Evolutionary conservation across 2,888 invertebrate species (phyloP).

Genomic region (Pseudococcus longispinus): DNA sequence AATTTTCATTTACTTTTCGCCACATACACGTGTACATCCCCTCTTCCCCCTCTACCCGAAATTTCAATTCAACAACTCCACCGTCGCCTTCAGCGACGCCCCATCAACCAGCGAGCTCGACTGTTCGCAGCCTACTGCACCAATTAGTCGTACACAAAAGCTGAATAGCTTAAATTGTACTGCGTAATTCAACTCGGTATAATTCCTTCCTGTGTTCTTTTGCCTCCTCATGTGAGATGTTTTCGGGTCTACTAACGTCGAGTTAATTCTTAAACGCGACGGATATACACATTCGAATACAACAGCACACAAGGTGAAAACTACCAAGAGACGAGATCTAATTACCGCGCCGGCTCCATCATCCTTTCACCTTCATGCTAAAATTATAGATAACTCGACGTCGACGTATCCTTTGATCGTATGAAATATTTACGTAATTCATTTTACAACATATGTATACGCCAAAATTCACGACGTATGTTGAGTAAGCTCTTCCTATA

Average conservation of each 20-base stretch:
- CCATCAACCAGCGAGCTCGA: not conserved
- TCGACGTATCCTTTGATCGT: constrained; percentile 13
- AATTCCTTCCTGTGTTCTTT: not conserved
- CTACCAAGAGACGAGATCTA: not conserved
- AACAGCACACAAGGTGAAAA: not conserved
- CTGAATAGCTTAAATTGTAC: not conserved
- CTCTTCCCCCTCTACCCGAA: not conserved
- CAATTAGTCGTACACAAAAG: not conserved
- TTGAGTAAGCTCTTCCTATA: not conserved
- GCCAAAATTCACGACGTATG: not conserved
- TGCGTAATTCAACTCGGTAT: not conserved
- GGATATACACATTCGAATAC: not conserved
- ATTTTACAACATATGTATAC: not conserved
- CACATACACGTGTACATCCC: not conserved
- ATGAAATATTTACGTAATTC: not conserved
- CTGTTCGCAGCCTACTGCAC: not conserved
- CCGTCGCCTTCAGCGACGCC: not conserved
- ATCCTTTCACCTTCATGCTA: not conserved
- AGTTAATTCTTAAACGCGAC: not conserved
- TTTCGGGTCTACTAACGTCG: not conserved
- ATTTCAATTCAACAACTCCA: too few species aligned
- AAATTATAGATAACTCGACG: not conserved
- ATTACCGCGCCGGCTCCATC: not conserved
- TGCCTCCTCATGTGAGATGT: not conserved
- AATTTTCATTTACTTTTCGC: too few species aligned